Evolutionary conservation across 2,888 invertebrate genomes (phyloP).

Genomic region (Trachelus iudaicus): DNA sequence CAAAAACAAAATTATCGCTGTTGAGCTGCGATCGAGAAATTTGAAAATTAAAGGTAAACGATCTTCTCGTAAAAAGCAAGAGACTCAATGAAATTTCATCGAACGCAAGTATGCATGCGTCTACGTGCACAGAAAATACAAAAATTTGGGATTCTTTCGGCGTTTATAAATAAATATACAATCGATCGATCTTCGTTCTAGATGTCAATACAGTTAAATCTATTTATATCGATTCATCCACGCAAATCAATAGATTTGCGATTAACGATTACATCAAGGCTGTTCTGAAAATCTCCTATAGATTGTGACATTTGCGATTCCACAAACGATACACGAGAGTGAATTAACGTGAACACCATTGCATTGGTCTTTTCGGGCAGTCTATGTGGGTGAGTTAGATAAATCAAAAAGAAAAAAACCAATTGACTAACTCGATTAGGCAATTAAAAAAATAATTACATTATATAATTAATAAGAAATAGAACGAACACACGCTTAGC

Average conservation of each 20-base stretch:
- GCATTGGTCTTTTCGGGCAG: constrained; percentile 4
- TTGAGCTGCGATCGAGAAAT: neutral
- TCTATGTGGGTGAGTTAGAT: neutral
- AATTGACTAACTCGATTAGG: neutral
- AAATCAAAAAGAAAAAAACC: neutral
- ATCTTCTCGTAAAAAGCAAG: too few species aligned
- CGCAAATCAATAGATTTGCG: neutral
- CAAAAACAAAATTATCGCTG: neutral
- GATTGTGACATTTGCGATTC: neutral
- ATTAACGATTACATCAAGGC: neutral
- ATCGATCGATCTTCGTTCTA: neutral
- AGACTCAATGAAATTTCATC: too few species aligned
- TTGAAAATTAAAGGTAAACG: too few species aligned
- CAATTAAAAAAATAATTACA: neutral
- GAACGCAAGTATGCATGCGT: neutral
- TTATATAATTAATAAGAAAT: constrained; percentile 1
- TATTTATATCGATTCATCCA: neutral
- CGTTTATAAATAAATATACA: neutral
- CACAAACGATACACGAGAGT: neutral
- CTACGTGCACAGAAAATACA: neutral
- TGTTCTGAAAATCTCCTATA: neutral
- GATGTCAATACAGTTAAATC: neutral
- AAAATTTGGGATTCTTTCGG: neutral
- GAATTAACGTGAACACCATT: neutral
- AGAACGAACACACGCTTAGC: constrained; percentile 16